These are phyloP conservation scores for Arizona elegans DNA, from an alignment of 2,113 vertebrate species.

Conservation along the genomic window DNA sequence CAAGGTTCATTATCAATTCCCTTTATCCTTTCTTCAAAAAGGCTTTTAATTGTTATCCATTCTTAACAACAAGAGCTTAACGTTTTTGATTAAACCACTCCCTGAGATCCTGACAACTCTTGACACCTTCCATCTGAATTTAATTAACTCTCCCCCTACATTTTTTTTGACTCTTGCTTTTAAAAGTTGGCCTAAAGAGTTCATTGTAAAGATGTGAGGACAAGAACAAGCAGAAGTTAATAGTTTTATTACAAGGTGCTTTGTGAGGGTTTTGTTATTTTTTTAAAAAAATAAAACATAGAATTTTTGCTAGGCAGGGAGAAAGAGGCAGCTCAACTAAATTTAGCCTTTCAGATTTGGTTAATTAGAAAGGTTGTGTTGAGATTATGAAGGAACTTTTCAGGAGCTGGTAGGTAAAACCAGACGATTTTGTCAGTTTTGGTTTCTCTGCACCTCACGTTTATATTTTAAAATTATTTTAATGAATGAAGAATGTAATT, in stretches of 20 bases:
- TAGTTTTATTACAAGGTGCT: background rate
- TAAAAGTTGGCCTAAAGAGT: conserved; percentile 4
- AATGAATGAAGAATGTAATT: background rate
- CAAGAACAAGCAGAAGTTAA: background rate
- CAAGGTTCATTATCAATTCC: conserved; percentile 29
- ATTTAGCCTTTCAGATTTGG: conserved; percentile 1
- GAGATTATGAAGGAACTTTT: background rate
- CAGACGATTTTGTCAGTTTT: background rate
- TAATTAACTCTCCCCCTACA: conserved; percentile 42
- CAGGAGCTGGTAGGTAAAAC: background rate
- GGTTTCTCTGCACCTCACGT: background rate
- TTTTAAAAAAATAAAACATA: background rate
- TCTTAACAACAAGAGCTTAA: conserved; percentile 20
- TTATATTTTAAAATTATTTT: background rate
- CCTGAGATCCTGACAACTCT: conserved; percentile 39
- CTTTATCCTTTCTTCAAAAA: background rate
- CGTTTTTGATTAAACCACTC: conserved; percentile 51
- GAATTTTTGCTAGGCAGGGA: background rate
- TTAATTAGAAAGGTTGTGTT: background rate
- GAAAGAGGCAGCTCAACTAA: background rate
- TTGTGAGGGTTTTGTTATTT: background rate
- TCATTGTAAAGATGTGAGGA: background rate
- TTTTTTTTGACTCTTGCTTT: background rate
- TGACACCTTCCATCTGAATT: conserved; percentile 46
- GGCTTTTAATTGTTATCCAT: conserved; percentile 44